Percentiles rank a stretch among this genome's conserved stretches.
Evolutionary conservation across 53 echinoderm and acorn worm genomes (phyloP).

Genomic region (Paracentrotus lividus): DNA sequence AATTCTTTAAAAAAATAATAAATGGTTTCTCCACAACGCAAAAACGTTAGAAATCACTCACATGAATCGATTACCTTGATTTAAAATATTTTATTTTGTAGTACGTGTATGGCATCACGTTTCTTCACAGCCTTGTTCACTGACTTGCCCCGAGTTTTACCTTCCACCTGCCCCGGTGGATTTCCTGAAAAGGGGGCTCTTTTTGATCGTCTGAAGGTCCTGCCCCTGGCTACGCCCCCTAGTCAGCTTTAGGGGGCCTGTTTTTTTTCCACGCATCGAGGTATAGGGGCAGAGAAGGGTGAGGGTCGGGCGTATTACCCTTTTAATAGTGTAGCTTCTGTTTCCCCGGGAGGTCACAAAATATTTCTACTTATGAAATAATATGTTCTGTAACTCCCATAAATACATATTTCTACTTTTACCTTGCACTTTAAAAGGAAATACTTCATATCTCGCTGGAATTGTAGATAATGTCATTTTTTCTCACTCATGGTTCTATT

Average conservation of each 20-base stretch:
- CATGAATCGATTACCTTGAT: too few relatives aligned
- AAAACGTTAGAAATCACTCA: too few relatives aligned
- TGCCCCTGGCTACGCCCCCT: constrained; percentile 59
- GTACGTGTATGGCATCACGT: constrained; percentile 12
- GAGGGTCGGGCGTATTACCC: background rate
- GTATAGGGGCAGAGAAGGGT: constrained; percentile 5
- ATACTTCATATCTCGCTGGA: too few relatives aligned
- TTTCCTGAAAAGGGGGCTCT: constrained; percentile 54
- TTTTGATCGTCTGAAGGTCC: constrained; percentile 25
- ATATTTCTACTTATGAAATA: background rate
- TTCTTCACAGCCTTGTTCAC: background rate
- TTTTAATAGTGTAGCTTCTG: background rate
- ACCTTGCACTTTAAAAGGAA: too few relatives aligned
- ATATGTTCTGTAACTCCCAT: too few relatives aligned
- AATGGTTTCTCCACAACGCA: too few relatives aligned
- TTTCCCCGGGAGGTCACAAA: background rate
- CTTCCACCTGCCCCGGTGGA: constrained; percentile 8
- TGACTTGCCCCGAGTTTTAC: background rate
- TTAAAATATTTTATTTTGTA: background rate
- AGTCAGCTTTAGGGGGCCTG: background rate
- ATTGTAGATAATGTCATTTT: too few relatives aligned
- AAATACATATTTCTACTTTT: too few relatives aligned
- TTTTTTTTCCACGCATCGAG: constrained; percentile 20
- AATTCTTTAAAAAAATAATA: too few relatives aligned
- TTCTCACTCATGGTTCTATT: too few relatives aligned